Conservation (phyloP, 2,888 invertebrate species). For the Isoperla grammatica region DNA sequence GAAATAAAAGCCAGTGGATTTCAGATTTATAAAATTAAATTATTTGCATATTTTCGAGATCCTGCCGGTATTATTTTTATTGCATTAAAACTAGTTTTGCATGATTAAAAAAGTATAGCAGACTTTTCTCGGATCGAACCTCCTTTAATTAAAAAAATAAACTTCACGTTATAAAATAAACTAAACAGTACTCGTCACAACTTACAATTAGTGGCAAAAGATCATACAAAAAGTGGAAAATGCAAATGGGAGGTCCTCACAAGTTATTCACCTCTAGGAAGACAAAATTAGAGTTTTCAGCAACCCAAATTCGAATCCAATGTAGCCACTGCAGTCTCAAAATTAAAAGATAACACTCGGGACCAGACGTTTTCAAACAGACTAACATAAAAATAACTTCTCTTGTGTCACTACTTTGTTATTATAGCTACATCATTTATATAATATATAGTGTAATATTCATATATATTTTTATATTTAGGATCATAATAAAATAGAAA, state of each 20-base stretch:
- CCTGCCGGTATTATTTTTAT: constrained; percentile 1
- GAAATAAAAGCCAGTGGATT: constrained; percentile 3
- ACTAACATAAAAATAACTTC: constrained; percentile 37
- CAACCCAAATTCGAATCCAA: constrained; percentile 26
- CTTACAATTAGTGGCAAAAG: constrained; percentile 12
- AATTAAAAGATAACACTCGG: constrained; percentile 20
- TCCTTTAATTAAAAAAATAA: constrained; percentile 7
- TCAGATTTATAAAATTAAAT: background rate
- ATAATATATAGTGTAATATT: constrained; percentile 36
- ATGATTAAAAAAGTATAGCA: constrained; percentile 1
- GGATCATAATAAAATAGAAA: constrained; percentile 39
- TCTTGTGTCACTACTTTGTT: constrained; percentile 33
- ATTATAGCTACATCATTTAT: constrained; percentile 35
- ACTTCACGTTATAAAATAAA: constrained; percentile 3
- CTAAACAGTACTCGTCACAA: background rate
- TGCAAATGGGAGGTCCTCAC: constrained; percentile 21
- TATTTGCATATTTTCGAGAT: too few species aligned
- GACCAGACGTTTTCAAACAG: constrained; percentile 34
- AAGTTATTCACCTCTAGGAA: constrained; percentile 25
- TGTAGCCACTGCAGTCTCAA: constrained; percentile 28
- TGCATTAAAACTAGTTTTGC: constrained; percentile 13
- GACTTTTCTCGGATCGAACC: constrained; percentile 16
- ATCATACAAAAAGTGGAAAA: constrained; percentile 7
- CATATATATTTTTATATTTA: constrained; percentile 36
- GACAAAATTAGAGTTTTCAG: constrained; percentile 29